Percentiles rank a stretch among this genome's conserved stretches.
Evolutionary conservation across 92 coral and sea anemone species (phyloP).

Genomic region (Epizoanthus ramosus): DNA sequence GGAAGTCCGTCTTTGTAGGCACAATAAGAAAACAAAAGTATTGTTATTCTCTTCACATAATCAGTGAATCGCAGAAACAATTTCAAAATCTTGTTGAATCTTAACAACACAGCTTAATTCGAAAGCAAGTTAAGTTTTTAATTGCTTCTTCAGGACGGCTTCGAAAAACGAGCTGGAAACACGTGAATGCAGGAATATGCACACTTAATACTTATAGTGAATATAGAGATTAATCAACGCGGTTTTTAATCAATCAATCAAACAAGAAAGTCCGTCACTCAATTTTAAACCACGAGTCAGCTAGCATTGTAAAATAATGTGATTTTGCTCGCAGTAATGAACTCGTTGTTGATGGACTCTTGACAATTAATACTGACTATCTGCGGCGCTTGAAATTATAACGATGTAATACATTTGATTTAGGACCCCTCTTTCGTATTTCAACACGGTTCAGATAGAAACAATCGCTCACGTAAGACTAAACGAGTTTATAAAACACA

Average conservation of each 20-base stretch:
- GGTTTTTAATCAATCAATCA: background rate
- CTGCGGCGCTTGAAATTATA: background rate
- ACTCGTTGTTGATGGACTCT: background rate
- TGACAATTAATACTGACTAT: background rate
- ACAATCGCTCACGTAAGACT: background rate
- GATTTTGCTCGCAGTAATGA: background rate
- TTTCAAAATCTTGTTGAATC: too few relatives aligned
- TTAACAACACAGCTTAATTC: too few relatives aligned
- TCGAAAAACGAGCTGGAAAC: too few relatives aligned
- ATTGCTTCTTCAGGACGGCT: too few relatives aligned
- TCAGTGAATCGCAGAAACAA: too few relatives aligned
- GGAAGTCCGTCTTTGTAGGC: too few relatives aligned
- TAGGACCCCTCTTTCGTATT: background rate
- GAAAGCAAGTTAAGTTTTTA: too few relatives aligned
- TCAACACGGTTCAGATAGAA: background rate
- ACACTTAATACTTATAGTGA: background rate
- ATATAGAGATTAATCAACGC: background rate
- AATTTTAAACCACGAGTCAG: background rate
- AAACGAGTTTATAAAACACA: background rate
- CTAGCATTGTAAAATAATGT: background rate
- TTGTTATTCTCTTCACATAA: too few relatives aligned
- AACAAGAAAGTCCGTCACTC: background rate
- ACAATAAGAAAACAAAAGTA: too few relatives aligned
- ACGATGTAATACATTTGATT: background rate
- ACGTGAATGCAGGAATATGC: too few relatives aligned